These are phyloP conservation scores for Cephalotes varians DNA, from an alignment of 2,888 invertebrate genomes.

Conservation along the genomic window DNA sequence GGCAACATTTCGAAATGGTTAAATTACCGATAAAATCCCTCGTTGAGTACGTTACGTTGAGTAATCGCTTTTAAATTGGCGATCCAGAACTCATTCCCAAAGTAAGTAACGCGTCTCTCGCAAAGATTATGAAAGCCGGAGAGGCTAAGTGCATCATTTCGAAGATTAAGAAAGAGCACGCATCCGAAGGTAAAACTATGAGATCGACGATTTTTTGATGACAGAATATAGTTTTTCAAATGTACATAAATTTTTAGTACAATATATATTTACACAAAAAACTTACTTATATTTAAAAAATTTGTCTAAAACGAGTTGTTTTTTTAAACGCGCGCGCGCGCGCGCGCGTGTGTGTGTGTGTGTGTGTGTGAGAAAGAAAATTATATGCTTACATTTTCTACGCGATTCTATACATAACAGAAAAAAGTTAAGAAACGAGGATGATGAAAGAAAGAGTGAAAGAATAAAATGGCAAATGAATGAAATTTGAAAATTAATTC, in stretches of 20 bases:
- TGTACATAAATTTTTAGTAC: background rate
- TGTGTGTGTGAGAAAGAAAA: background rate
- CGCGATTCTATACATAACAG: background rate
- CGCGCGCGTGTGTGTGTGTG: background rate
- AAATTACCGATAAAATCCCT: slow-evolving; percentile 35
- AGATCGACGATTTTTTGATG: background rate
- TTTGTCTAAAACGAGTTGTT: background rate
- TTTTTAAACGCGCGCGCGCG: background rate
- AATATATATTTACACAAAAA: background rate
- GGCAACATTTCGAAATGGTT: slow-evolving; percentile 10
- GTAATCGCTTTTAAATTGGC: slow-evolving; percentile 45
- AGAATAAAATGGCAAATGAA: background rate
- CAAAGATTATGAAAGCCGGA: slow-evolving; percentile 13
- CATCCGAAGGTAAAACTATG: background rate
- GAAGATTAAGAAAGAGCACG: background rate
- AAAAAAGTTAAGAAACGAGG: background rate
- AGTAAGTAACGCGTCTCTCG: slow-evolving; percentile 30
- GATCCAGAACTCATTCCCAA: slow-evolving; percentile 39
- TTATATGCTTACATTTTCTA: background rate
- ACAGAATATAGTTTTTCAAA: background rate
- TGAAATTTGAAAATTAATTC: slow-evolving; percentile 12
- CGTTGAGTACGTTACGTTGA: background rate
- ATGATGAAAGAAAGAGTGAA: background rate
- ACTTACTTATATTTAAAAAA: background rate
- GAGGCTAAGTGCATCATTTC: background rate